Evolutionary conservation across 1,140 invertebrate species (phyloP).

Genomic region (Trichogramma pretiosum): DNA sequence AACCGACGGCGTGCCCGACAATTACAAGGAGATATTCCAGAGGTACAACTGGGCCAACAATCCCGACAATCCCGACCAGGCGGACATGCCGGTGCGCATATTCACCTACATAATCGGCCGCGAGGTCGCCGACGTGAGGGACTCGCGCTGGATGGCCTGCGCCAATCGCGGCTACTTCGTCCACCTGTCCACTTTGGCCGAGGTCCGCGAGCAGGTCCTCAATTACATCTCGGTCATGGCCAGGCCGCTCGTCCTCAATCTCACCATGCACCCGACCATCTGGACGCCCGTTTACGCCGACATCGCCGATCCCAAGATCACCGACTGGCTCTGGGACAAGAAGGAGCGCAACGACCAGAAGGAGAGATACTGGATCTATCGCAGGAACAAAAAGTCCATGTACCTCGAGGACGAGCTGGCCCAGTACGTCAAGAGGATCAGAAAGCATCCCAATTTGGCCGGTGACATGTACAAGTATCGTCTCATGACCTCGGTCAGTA

Average conservation of each 20-base stretch:
- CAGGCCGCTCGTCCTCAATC: constrained; percentile 71
- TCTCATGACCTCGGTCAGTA: constrained; percentile 83
- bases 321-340: constrained; percentile 80
- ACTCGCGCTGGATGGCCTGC: constrained; percentile 96
- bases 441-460: constrained; percentile 46
- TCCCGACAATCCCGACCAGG: constrained; percentile 66
- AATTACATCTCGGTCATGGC: constrained; percentile 88
- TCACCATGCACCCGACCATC: constrained; percentile 67
- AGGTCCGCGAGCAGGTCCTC: constrained; percentile 82
- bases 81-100: constrained; percentile 73
- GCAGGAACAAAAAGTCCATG: constrained; percentile 48
- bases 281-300: constrained; percentile 93
- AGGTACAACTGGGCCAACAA: constrained; percentile 73
- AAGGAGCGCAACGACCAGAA: constrained; percentile 69
- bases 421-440: constrained; percentile 43
- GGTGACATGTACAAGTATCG: constrained; percentile 55
- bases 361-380: constrained; percentile 56
- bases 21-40: constrained; percentile 84
- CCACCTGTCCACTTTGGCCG: constrained; percentile 83
- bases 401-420: constrained; percentile 50
- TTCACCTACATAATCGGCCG: constrained; percentile 97
- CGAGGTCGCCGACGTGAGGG: constrained; percentile 69
- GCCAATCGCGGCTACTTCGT: constrained; percentile 89
- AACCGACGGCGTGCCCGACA: constrained; percentile 93
- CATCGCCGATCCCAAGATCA: constrained; percentile 77